Percentiles rank a stretch among this genome's conserved stretches.
Evolutionary conservation across 2,888 invertebrate genomes (phyloP).

Genomic region (Rhagophthalmus giganteus): DNA sequence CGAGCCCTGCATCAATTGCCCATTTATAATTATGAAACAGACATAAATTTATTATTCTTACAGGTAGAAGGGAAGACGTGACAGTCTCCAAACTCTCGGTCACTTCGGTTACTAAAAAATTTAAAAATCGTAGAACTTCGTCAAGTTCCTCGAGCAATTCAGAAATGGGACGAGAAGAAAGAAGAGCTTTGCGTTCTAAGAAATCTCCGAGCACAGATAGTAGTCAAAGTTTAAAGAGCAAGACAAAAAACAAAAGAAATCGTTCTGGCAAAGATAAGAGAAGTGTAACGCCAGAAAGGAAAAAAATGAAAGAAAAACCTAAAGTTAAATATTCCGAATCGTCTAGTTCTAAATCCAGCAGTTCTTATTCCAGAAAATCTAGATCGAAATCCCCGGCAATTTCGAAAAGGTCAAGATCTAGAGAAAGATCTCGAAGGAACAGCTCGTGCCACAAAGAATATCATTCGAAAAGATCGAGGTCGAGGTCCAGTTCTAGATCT

Average conservation of each 20-base stretch:
- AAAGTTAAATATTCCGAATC: slow-evolving; percentile 25
- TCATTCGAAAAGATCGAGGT: slow-evolving; percentile 25
- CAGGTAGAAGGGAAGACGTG: too few relatives aligned
- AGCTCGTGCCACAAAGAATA: slow-evolving; percentile 8
- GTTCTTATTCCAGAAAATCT: slow-evolving; percentile 27
- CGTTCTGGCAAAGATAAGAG: slow-evolving; percentile 23
- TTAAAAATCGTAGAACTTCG: slow-evolving; percentile 26
- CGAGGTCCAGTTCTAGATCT: slow-evolving; percentile 32
- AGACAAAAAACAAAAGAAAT: slow-evolving; percentile 27
- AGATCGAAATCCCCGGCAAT: slow-evolving; percentile 24
- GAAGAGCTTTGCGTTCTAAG: slow-evolving; percentile 21
- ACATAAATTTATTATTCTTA: too few relatives aligned
- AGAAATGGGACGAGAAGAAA: slow-evolving; percentile 22
- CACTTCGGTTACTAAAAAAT: slow-evolving; percentile 14
- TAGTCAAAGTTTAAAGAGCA: slow-evolving; percentile 32
- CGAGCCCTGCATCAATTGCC: not conserved
- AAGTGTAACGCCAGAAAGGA: slow-evolving; percentile 30
- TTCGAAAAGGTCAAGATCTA: slow-evolving; percentile 11
- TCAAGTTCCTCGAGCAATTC: slow-evolving; percentile 34
- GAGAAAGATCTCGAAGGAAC: slow-evolving; percentile 4
- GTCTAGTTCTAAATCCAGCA: slow-evolving; percentile 31
- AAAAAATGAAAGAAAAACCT: slow-evolving; percentile 23
- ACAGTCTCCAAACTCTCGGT: too few relatives aligned
- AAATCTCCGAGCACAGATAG: slow-evolving; percentile 35
- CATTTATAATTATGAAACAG: too few relatives aligned